phyloP scores from a whole-genome alignment of 2,888 invertebrate genomes.

The Scaptomyza reducta region DNA sequence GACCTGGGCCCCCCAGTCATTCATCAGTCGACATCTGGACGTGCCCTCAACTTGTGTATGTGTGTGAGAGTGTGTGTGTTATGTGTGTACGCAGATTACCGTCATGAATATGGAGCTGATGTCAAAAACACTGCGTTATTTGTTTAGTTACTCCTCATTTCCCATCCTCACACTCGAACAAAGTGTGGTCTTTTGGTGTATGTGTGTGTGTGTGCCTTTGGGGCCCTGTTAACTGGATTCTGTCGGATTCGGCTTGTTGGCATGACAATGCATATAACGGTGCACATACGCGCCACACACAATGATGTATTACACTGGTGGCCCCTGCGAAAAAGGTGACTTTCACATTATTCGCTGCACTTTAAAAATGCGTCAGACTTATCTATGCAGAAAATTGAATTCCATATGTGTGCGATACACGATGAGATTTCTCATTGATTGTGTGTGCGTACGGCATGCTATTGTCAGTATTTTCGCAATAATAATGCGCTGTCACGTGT shows the following conservation, averaged over 20 bases:
- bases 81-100: slow-evolving; percentile 48
- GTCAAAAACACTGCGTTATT: slow-evolving; percentile 72
- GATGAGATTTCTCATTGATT: slow-evolving; percentile 17
- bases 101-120: slow-evolving; percentile 50
- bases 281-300: slow-evolving; percentile 14
- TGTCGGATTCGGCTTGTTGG: slow-evolving; percentile 32
- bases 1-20: slow-evolving; percentile 54
- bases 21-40: slow-evolving; percentile 64
- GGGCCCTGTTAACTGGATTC: slow-evolving; percentile 19
- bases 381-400: slow-evolving; percentile 80
- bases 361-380: slow-evolving; percentile 51
- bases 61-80: slow-evolving; percentile 10
- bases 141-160: slow-evolving; percentile 49
- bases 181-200: not conserved
- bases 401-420: slow-evolving; percentile 45
- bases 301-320: slow-evolving; percentile 70
- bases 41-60: slow-evolving; percentile 25
- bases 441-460: slow-evolving; percentile 11
- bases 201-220: slow-evolving; percentile 1
- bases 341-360: slow-evolving; percentile 67
- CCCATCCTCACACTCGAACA: not conserved
- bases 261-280: slow-evolving; percentile 73
- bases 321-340: slow-evolving; percentile 64
- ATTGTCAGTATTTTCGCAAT: slow-evolving; percentile 43
- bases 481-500: slow-evolving; percentile 71